These are phyloP conservation scores for Archips crataeganus DNA, from an alignment of 2,888 invertebrate genomes.

Conservation along the genomic window DNA sequence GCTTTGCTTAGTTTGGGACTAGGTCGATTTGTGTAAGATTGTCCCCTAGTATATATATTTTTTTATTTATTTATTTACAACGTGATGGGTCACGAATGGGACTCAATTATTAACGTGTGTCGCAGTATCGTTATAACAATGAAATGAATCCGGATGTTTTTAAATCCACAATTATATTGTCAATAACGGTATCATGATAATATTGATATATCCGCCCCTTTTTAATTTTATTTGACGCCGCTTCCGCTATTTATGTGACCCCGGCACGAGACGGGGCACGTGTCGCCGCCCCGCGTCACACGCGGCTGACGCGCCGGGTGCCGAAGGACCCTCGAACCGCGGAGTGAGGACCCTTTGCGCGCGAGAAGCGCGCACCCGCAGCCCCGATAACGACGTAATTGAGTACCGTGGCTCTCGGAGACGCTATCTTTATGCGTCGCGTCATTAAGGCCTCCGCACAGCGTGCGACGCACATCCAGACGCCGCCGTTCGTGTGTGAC, in stretches of 20 bases:
- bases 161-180: no score
- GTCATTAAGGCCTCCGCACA: background rate
- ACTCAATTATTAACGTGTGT: no score
- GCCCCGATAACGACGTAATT: background rate
- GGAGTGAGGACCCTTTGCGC: background rate
- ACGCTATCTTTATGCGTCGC: background rate
- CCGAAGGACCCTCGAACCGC: background rate
- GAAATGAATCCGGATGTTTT: no score
- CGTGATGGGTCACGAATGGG: no score
- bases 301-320: background rate
- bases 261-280: background rate
- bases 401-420: conserved; percentile 1
- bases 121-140: no score
- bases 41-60: no score
- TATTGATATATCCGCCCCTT: background rate
- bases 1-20: no score
- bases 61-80: no score
- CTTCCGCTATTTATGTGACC: background rate
- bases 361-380: background rate
- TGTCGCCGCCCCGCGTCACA: background rate
- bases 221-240: background rate
- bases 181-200: no score
- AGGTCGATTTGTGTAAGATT: no score
- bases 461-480: no score
- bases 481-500: no score